phyloP scores from a whole-genome alignment of 1,140 invertebrate genomes.

The Drosophila gunungcola region DNA sequence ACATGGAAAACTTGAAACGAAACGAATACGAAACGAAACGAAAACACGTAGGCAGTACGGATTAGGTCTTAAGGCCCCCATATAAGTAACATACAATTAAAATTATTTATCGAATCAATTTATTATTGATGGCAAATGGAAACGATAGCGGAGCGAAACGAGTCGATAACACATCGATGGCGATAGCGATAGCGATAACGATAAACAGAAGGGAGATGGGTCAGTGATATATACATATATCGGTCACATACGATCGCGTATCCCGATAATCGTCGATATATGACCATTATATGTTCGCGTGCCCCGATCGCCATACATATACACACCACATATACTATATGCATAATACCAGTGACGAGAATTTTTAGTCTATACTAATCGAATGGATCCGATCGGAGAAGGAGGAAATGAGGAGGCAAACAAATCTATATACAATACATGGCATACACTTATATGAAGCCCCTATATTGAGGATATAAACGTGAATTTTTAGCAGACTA shows the following conservation, averaged over 20 bases:
- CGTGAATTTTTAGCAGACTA: slow-evolving; percentile 81
- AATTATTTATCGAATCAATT: slow-evolving; percentile 69
- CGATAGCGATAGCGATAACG: slow-evolving; percentile 13
- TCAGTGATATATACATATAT: too few relatives aligned
- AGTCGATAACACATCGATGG: background rate
- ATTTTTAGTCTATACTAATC: slow-evolving; percentile 69
- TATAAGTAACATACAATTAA: slow-evolving; percentile 61
- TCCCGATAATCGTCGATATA: slow-evolving; percentile 24
- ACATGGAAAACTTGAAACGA: slow-evolving; percentile 49
- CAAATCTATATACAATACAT: slow-evolving; percentile 69
- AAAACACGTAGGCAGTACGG: slow-evolving; percentile 41
- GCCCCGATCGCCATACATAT: slow-evolving; percentile 27
- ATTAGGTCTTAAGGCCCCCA: slow-evolving; percentile 62
- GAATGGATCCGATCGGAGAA: slow-evolving; percentile 18
- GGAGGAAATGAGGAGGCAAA: slow-evolving; percentile 20
- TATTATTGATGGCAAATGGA: slow-evolving; percentile 48
- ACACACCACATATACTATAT: slow-evolving; percentile 54
- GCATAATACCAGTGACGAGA: slow-evolving; percentile 48
- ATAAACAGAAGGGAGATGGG: slow-evolving; percentile 26
- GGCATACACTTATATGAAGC: slow-evolving; percentile 71
- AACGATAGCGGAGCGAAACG: slow-evolving; percentile 21
- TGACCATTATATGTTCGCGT: slow-evolving; percentile 20
- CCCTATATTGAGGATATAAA: slow-evolving; percentile 80
- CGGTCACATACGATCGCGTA: background rate
- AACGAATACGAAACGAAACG: slow-evolving; percentile 12